A percentile compares a stretch with the other conserved stretches of the same genome.
Conservation (phyloP, 2,888 invertebrate species). For the Drymonia ruficornis region DNA sequence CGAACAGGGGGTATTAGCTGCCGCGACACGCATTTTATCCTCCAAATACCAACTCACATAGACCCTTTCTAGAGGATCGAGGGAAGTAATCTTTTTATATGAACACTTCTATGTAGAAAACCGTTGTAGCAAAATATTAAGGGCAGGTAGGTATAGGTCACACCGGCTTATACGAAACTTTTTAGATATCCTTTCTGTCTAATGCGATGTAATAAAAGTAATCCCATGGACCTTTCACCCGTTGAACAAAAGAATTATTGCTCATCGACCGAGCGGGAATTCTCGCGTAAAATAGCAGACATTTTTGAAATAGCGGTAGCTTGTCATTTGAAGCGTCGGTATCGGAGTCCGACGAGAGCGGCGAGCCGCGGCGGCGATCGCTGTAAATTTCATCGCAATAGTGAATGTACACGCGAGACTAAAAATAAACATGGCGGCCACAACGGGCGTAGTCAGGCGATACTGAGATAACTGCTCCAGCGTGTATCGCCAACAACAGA, state of each 20-base stretch:
- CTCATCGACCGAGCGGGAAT: conserved; percentile 67
- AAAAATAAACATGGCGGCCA: conserved; percentile 78
- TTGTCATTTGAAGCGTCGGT: conserved; percentile 73
- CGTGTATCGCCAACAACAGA: conserved; percentile 57
- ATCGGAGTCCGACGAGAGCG: conserved; percentile 64
- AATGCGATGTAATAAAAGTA: conserved; percentile 60
- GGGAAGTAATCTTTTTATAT: background rate
- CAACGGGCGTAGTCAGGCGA: conserved; percentile 73
- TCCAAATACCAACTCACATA: conserved; percentile 35
- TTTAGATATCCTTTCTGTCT: conserved; percentile 19
- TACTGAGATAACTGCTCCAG: conserved; percentile 73
- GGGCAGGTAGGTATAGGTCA: background rate
- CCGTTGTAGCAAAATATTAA: background rate
- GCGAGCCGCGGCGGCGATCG: conserved; percentile 59
- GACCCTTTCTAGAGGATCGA: conserved; percentile 1
- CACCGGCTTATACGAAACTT: conserved; percentile 15
- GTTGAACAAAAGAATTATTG: conserved; percentile 71
- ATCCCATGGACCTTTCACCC: conserved; percentile 57
- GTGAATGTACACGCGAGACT: conserved; percentile 75
- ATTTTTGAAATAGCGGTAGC: conserved; percentile 77
- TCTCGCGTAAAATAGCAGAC: conserved; percentile 73
- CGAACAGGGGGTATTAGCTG: conserved; percentile 68
- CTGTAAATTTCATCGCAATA: conserved; percentile 78
- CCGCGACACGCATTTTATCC: conserved; percentile 50
- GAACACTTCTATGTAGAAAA: background rate